Evolutionary conservation across 2,113 vertebrate genomes (phyloP).

Genomic region (Hiodon alosoides): DNA sequence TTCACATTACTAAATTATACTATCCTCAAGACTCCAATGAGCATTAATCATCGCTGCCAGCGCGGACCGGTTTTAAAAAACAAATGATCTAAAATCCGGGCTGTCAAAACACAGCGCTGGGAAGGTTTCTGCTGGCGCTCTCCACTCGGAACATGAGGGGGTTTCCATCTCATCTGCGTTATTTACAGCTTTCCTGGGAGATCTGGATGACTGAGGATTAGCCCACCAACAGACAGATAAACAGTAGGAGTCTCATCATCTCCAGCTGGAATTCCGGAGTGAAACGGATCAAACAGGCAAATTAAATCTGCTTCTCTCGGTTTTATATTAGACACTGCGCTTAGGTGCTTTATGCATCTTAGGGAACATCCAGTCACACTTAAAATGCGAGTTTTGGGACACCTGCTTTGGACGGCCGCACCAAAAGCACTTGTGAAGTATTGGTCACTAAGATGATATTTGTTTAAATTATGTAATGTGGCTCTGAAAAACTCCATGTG

Average conservation of each 20-base stretch:
- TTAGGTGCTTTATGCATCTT: slow-evolving; percentile 62
- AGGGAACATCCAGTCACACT: slow-evolving; percentile 70
- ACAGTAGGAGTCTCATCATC: slow-evolving; percentile 78
- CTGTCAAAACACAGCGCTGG: slow-evolving; percentile 73
- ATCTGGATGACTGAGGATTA: slow-evolving; percentile 68
- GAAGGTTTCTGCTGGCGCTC: slow-evolving; percentile 59
- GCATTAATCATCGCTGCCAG: slow-evolving; percentile 77
- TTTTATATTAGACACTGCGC: slow-evolving; percentile 72
- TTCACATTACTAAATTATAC: slow-evolving; percentile 71
- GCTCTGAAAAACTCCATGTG: slow-evolving; percentile 23
- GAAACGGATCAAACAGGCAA: slow-evolving; percentile 80
- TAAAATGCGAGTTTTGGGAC: slow-evolving; percentile 85
- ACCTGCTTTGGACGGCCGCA: slow-evolving; percentile 74
- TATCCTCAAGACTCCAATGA: slow-evolving; percentile 76
- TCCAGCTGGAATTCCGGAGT: slow-evolving; percentile 74
- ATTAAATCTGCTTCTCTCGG: slow-evolving; percentile 79
- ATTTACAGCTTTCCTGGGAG: slow-evolving; percentile 83
- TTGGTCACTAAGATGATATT: slow-evolving; percentile 63
- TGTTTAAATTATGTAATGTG: slow-evolving; percentile 73
- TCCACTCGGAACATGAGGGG: slow-evolving; percentile 68
- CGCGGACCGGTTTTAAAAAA: slow-evolving; percentile 75
- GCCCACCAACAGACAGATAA: slow-evolving; percentile 86
- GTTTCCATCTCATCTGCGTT: slow-evolving; percentile 70
- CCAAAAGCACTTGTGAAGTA: slow-evolving; percentile 75
- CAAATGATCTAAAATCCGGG: slow-evolving; percentile 76